phyloP scores from a whole-genome alignment of 2,888 invertebrate species.

The Baronia brevicornis region DNA sequence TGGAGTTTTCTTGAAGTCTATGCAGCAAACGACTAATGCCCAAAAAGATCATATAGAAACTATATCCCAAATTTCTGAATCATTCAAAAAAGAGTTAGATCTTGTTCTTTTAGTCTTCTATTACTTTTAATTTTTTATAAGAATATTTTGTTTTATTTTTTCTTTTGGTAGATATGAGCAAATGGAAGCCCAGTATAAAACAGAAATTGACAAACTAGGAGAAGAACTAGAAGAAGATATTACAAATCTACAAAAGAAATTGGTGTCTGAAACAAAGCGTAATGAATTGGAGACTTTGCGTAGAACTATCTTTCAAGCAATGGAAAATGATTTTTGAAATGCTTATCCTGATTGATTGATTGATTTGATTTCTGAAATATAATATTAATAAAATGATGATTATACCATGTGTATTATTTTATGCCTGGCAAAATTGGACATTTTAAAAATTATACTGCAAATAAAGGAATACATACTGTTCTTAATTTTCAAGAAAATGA shows the following conservation, averaged over 20 bases:
- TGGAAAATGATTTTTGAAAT: conserved; percentile 51
- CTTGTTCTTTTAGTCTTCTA: conserved; percentile 9
- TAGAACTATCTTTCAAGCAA: conserved; percentile 50
- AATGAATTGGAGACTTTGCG: conserved; percentile 51
- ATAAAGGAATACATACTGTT: too few species aligned
- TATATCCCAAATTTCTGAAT: conserved; percentile 41
- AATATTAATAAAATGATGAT: conserved; percentile 9
- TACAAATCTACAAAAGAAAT: conserved; percentile 47
- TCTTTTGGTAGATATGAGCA: conserved; percentile 42
- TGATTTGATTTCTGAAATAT: conserved; percentile 10
- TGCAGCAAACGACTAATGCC: conserved; percentile 48
- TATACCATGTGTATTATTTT: background rate
- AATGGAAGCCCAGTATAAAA: conserved; percentile 42
- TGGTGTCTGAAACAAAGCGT: conserved; percentile 51
- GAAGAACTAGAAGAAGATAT: conserved; percentile 52
- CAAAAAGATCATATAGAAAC: conserved; percentile 48
- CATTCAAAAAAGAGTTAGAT: conserved; percentile 49
- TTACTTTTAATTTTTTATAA: conserved; percentile 15
- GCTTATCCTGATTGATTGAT: conserved; percentile 16
- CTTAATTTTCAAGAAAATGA: too few species aligned
- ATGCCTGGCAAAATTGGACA: too few species aligned
- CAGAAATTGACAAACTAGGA: conserved; percentile 44
- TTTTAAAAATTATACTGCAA: too few species aligned
- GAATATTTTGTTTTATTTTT: background rate
- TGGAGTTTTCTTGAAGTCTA: conserved; percentile 45